Base-by-base conservation (phyloP, 2,797 vertebrate species). In the Enteromius mattozi region DNA sequence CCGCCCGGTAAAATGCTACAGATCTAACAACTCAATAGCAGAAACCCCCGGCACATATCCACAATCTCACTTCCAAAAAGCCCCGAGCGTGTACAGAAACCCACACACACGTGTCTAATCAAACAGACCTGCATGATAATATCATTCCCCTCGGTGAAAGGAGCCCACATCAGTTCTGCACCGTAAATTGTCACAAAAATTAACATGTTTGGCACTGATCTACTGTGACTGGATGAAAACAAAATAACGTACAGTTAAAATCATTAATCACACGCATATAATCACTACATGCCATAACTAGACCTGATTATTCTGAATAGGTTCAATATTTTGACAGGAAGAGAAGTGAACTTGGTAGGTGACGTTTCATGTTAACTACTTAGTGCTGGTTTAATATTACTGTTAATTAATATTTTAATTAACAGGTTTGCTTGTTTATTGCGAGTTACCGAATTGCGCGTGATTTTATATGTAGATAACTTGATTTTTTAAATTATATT, bases 61-160 rank as follows among this genome's bases (percentile, higher is more conserved):
- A 33, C 77, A 66, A 66, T 47, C 77, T 79, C 59, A 33, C 42
- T 76, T 65, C 59, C 77, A 69, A 69, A 79, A 68, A 66, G 21
- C 40, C 77, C 77, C 19, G 14, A 19, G 37, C 54, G n/a, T 17
- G 51, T 35, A 30, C 10, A 40, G 51, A 59, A 59, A 75, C 17
- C 5, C n/a, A 24, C 84, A 74, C 42, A 85, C 78, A 65, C 9
- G 3, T 4, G 33, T 59, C 51, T 40, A 33, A 59, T 59, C 24
- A 27, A 78, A 63, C 4, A 45, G 75, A 78, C 35, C 21, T 51
- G 66, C 54, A 30, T 47, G 33, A 33, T 35, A n/a, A 78, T n/a
- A 27, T 74, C n/a, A 27, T 49, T 42, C 40, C 56, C 33, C 59
- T 33, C 14, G 35, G 8, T 56, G 17, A 59, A 19, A 56, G 7